Evolutionary conservation across 2,888 invertebrate species (phyloP).

Genomic region (Trachelus stipa): DNA sequence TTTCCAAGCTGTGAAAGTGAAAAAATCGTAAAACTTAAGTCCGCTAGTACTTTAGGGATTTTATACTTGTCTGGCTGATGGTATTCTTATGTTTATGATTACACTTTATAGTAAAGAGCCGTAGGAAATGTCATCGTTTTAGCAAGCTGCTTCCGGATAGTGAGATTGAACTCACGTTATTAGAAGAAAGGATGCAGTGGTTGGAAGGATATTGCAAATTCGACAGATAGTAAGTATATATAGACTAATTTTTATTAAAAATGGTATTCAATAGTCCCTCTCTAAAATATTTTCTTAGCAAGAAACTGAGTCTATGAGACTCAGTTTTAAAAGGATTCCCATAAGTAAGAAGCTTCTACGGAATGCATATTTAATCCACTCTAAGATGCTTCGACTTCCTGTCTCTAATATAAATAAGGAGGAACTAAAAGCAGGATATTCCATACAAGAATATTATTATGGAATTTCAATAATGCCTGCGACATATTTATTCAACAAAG

Average conservation of each 20-base stretch:
- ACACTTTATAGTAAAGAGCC: neutral
- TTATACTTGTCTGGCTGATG: neutral
- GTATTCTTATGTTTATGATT: slow-evolving; percentile 1
- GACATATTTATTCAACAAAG: neutral
- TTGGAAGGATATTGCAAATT: neutral
- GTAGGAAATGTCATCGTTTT: neutral
- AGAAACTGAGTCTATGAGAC: neutral
- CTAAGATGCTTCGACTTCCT: neutral
- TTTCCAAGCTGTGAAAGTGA: neutral
- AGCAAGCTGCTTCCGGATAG: neutral
- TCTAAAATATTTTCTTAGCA: neutral
- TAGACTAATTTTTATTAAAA: neutral
- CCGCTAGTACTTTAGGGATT: neutral
- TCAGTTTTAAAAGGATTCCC: neutral
- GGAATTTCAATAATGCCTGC: neutral
- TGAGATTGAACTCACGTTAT: neutral
- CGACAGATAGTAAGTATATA: neutral
- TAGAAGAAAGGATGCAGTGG: neutral
- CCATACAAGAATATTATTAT: neutral
- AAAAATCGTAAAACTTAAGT: neutral
- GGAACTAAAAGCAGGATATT: neutral
- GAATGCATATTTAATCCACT: neutral
- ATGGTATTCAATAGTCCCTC: neutral
- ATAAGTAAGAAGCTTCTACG: neutral
- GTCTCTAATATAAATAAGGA: neutral